Evolutionary conservation across 2,888 invertebrate genomes (phyloP).

Genomic region (Ennomos quercinarius): DNA sequence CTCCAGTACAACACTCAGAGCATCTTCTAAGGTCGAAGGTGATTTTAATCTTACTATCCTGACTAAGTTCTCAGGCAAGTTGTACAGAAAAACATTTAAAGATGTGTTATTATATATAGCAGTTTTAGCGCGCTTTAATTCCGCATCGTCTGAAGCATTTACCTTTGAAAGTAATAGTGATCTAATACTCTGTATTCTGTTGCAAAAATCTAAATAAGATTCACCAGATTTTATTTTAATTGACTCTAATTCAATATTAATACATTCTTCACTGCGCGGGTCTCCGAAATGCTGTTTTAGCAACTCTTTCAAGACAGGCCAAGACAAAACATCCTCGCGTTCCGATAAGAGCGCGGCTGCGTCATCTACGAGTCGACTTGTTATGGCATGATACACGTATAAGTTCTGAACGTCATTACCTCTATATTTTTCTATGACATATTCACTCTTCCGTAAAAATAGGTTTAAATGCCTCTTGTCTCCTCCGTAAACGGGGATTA

Average conservation of each 20-base stretch:
- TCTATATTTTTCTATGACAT: constrained; percentile 8
- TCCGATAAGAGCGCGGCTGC: constrained; percentile 27
- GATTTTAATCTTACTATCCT: constrained; percentile 18
- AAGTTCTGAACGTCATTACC: constrained; percentile 9
- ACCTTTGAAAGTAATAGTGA: constrained; percentile 2
- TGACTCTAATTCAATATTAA: constrained; percentile 28
- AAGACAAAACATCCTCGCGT: constrained; percentile 27
- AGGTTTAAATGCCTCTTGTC: constrained; percentile 4
- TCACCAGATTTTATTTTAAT: constrained; percentile 22
- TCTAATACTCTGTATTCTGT: constrained; percentile 24
- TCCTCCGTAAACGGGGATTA: constrained; percentile 23
- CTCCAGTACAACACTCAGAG: constrained; percentile 13
- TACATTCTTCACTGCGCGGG: constrained; percentile 29
- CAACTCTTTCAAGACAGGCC: constrained; percentile 13
- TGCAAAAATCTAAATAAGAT: constrained; percentile 29
- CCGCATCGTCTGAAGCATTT: neutral
- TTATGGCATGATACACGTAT: constrained; percentile 23
- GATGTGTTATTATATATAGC: constrained; percentile 32
- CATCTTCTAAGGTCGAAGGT: constrained; percentile 13
- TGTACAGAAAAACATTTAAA: constrained; percentile 31
- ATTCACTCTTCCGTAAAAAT: constrained; percentile 25
- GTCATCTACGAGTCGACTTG: constrained; percentile 22
- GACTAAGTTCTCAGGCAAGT: constrained; percentile 25
- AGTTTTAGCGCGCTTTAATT: constrained; percentile 14
- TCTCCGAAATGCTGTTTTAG: constrained; percentile 32